Evolutionary conservation across 1,140 invertebrate genomes (phyloP).

Genomic region (Bombus confusus): DNA sequence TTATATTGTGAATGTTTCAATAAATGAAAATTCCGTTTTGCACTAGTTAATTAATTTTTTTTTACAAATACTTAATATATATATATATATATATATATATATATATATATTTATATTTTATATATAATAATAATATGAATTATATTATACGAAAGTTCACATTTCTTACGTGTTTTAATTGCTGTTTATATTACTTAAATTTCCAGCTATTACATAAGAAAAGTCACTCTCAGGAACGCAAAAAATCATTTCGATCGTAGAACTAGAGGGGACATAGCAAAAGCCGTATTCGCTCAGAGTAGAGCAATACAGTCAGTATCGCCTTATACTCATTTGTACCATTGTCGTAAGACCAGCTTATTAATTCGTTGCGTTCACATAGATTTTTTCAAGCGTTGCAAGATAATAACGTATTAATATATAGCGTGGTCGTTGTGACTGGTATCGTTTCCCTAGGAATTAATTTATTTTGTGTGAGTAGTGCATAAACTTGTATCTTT

Average conservation of each 20-base stretch:
- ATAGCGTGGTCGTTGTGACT: background rate
- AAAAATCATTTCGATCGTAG: background rate
- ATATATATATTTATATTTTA: too few species aligned
- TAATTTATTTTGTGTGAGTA: background rate
- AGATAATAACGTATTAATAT: background rate
- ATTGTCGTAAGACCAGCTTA: background rate
- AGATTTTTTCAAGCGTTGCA: background rate
- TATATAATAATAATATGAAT: too few species aligned
- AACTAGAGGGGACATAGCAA: background rate
- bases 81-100: too few species aligned
- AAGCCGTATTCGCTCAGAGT: background rate
- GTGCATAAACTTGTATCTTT: background rate
- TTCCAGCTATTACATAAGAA: background rate
- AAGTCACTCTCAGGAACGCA: background rate
- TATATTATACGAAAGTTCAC: too few species aligned
- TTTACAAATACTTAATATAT: too few species aligned
- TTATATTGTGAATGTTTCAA: too few species aligned
- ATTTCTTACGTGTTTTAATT: background rate
- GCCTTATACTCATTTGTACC: background rate
- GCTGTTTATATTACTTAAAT: background rate
- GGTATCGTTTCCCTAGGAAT: background rate
- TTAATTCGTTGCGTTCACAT: background rate
- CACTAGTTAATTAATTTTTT: too few species aligned
- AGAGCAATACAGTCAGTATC: background rate
- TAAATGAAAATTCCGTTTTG: too few species aligned